Base-by-base conservation (phyloP, 2,113 vertebrate genomes). In the Muscicapa adusta region DNA sequence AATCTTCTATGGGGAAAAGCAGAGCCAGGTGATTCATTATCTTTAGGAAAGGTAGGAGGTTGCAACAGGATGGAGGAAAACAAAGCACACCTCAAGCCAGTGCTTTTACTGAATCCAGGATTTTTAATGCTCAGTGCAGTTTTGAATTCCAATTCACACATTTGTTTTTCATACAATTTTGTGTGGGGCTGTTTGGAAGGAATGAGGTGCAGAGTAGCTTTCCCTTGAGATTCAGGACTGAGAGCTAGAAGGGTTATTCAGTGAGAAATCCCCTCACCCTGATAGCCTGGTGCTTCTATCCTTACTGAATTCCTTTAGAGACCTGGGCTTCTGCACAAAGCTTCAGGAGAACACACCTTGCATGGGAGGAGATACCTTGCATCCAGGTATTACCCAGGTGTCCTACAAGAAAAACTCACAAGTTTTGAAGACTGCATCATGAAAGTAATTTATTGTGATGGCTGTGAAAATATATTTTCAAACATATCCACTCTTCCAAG, bases 401-500 rank as follows among this genome's bases (percentile, higher is more conserved):
- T 36, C 36, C 38, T 19, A 22, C 4, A 60, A 67, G 12, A 12
- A 71, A 83, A 88, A 24, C 25, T 36, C n/a, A 24, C 4, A 81
- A 25, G 8, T 92, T 67, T 67, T 2, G 2, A 78, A 78, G 31
- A 24, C 24, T 60, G 18, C 18, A 36, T 53, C 6, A 6, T 17
- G 8, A 47, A 63, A 48, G 15, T 14, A 75, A 63, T 51, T 66
- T 60, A 48, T 40, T n/a, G n/a, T 12, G 14, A 51, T 36, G 31
- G 34, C 34, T 87, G 40, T 61, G 84, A 63, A 95, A 95, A 81
- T 36, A 20, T 5, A 8, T 56, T 87, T 56, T 74, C 66, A 81
- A 72, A 67, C 29, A 33, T 5, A 47, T 48, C 12, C 5, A 23
- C 28, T 40, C 14, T 51, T 78, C 17, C 72, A 47, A 19, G n/a